Conservation (phyloP, 1,140 invertebrate genomes). For the Acarapis woodi region DNA sequence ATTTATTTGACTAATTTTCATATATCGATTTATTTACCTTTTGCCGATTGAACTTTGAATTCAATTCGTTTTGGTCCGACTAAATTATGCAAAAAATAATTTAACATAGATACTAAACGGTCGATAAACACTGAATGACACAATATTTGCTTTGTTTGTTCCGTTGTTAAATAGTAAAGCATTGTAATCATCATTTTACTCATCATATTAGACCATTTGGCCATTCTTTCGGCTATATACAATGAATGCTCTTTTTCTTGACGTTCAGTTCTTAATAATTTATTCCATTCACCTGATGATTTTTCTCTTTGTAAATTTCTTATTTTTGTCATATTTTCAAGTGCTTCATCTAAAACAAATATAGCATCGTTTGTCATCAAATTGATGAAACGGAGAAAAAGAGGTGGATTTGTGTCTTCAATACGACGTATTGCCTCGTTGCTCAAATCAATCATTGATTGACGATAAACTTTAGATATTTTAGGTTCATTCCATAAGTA, state of each 20-base stretch:
- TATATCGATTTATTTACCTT: too few species aligned
- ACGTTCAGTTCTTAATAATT: conserved; percentile 33
- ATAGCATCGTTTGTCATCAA: conserved; percentile 84
- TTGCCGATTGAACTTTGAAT: conserved; percentile 38
- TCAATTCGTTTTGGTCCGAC: conserved; percentile 28
- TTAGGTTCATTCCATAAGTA: conserved; percentile 56
- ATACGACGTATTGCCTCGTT: conserved; percentile 52
- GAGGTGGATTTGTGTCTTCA: conserved; percentile 55
- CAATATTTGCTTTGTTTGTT: conserved; percentile 50
- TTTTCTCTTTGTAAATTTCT: conserved; percentile 21
- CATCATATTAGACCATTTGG: conserved; percentile 70
- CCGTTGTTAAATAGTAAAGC: conserved; percentile 41
- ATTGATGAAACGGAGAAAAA: conserved; percentile 79
- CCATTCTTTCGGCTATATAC: conserved; percentile 46
- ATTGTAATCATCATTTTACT: conserved; percentile 59
- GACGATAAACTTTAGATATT: conserved; percentile 32
- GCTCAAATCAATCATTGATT: conserved; percentile 47
- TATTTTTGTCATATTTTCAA: conserved; percentile 27
- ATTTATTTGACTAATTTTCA: too few species aligned
- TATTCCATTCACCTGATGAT: conserved; percentile 44
- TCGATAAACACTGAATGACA: conserved; percentile 71
- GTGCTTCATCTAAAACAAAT: conserved; percentile 64
- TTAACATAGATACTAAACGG: conserved; percentile 71
- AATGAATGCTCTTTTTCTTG: conserved; percentile 41
- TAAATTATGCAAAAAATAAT: conserved; percentile 67